Evolutionary conservation across 2,888 invertebrate species (phyloP).

Genomic region (Eucera pruinosa): DNA sequence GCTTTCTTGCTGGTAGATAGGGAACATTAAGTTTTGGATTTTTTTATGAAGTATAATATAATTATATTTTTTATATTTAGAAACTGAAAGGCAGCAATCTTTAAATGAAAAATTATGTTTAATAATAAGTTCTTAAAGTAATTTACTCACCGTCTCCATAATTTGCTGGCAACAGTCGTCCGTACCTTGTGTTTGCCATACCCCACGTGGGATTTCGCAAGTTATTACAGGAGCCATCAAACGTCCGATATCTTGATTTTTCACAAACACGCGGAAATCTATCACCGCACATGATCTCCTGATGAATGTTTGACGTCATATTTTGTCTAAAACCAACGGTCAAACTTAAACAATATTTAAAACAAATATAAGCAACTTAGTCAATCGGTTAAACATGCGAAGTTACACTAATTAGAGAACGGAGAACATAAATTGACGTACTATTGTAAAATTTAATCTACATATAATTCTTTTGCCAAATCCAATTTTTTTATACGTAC

Average conservation of each 20-base stretch:
- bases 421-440: too few species aligned
- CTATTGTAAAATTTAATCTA: background rate
- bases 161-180: slow-evolving; percentile 86
- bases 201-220: slow-evolving; percentile 93
- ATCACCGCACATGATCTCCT: slow-evolving; percentile 65
- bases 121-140: too few species aligned
- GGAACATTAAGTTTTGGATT: too few species aligned
- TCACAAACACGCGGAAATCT: slow-evolving; percentile 78
- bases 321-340: background rate
- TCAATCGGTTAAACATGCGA: background rate
- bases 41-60: too few species aligned
- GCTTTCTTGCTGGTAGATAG: too few species aligned
- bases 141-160: slow-evolving; percentile 59
- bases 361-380: too few species aligned
- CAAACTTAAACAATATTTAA: slow-evolving; percentile 5
- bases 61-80: too few species aligned
- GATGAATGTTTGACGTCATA: slow-evolving; percentile 16
- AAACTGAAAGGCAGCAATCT: too few species aligned
- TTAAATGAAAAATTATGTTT: too few species aligned
- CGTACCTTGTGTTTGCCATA: slow-evolving; percentile 89
- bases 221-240: slow-evolving; percentile 98
- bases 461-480: too few species aligned
- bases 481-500: too few species aligned
- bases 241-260: slow-evolving; percentile 89
- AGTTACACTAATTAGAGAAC: background rate